Conservation (phyloP, 1,140 invertebrate genomes). For the Contarinia nasturtii region DNA sequence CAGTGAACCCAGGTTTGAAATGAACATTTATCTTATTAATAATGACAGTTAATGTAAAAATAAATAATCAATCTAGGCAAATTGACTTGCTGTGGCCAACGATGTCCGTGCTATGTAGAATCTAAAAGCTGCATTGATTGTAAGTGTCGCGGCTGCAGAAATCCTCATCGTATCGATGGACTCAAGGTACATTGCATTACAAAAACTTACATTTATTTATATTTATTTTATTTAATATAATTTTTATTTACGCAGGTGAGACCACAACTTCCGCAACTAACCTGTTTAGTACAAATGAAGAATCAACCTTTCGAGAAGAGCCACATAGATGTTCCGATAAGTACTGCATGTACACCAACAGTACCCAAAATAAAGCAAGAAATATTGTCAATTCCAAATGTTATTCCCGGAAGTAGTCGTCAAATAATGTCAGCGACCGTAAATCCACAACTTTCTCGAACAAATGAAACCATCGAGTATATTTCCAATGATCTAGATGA, state of each 20-base stretch:
- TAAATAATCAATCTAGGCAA: too few relatives aligned
- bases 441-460: neutral
- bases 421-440: neutral
- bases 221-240: constrained; percentile 2
- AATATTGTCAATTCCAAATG: constrained; percentile 1
- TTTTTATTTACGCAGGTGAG: constrained; percentile 29
- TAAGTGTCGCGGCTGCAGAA: constrained; percentile 76
- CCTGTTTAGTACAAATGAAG: constrained; percentile 9
- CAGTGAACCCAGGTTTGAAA: constrained; percentile 61
- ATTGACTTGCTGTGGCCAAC: constrained; percentile 77
- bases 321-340: neutral
- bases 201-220: neutral
- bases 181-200: constrained; percentile 35
- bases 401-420: neutral
- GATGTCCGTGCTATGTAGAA: constrained; percentile 82
- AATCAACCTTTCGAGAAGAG: constrained; percentile 1
- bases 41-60: too few relatives aligned
- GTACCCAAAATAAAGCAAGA: constrained; percentile 1
- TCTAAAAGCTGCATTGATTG: constrained; percentile 71
- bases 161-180: constrained; percentile 64
- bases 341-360: neutral
- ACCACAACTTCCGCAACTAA: constrained; percentile 40
- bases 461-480: neutral
- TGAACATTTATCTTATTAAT: too few relatives aligned
- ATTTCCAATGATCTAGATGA: neutral